A percentile compares a stretch with the other conserved stretches of the same genome.
Evolutionary conservation across 2,113 vertebrate genomes (phyloP).

Genomic region (Mus musculus): DNA sequence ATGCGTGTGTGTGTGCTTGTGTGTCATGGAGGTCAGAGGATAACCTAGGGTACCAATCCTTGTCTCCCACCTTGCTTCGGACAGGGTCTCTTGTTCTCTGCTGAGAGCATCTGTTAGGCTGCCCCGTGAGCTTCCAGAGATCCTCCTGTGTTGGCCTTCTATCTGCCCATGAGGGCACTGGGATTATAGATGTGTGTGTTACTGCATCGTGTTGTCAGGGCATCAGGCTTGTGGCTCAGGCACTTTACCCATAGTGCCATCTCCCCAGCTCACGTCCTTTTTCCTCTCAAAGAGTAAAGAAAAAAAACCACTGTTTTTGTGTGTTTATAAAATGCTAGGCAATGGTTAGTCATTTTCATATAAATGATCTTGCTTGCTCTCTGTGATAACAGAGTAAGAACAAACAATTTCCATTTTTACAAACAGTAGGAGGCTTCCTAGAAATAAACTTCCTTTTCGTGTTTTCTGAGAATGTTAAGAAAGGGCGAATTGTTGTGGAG

Average conservation of each 20-base stretch:
- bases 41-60: background rate
- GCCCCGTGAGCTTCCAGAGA: background rate
- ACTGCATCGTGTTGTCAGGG: no score
- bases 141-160: background rate
- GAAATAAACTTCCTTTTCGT: background rate
- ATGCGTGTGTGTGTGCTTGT: background rate
- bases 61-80: background rate
- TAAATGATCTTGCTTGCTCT: conserved; percentile 15
- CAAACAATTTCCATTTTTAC: conserved; percentile 56
- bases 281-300: conserved; percentile 33
- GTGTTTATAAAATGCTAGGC: background rate
- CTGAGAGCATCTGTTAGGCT: background rate
- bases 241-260: background rate
- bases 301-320: conserved; percentile 23
- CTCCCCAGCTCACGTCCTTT: background rate
- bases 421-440: conserved; percentile 1
- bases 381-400: conserved; percentile 46
- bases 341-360: conserved; percentile 27
- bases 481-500: background rate
- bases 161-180: background rate
- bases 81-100: background rate
- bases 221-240: background rate
- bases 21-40: no score
- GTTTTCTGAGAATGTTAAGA: conserved; percentile 35
- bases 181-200: background rate